Conservation (phyloP, 2,888 invertebrate genomes). For the Lasioglossum figueresi region DNA sequence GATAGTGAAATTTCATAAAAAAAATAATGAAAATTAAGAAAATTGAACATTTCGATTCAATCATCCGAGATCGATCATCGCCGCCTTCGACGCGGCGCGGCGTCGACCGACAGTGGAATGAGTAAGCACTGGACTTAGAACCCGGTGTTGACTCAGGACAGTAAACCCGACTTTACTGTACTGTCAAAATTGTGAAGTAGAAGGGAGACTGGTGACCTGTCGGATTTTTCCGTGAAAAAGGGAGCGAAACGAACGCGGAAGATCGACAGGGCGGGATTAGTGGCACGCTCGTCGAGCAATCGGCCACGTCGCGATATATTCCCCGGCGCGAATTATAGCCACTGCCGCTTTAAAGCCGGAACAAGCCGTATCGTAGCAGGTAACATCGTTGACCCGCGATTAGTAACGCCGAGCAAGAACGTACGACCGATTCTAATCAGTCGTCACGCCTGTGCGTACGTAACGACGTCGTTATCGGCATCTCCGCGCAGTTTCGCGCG, state of each 20-base stretch:
- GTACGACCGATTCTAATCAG: constrained; percentile 74
- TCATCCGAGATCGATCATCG: too few species aligned
- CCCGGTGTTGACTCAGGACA: too few species aligned
- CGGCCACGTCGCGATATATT: constrained; percentile 49
- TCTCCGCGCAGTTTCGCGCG: constrained; percentile 59
- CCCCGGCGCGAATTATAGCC: constrained; percentile 54
- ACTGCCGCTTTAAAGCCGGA: constrained; percentile 48
- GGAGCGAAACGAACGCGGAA: not conserved
- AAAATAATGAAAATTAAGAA: too few species aligned
- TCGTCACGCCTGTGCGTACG: constrained; percentile 72
- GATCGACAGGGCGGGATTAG: constrained; percentile 57
- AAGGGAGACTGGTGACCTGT: not conserved
- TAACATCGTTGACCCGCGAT: constrained; percentile 76
- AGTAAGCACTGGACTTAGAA: too few species aligned
- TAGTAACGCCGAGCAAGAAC: constrained; percentile 70
- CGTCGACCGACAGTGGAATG: too few species aligned
- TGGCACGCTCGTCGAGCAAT: constrained; percentile 46
- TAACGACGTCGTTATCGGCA: constrained; percentile 73
- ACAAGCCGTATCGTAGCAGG: constrained; percentile 66
- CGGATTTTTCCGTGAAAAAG: not conserved
- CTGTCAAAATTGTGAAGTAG: not conserved
- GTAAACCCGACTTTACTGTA: too few species aligned
- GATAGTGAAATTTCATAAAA: too few species aligned
- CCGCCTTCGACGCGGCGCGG: too few species aligned
- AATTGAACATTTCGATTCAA: too few species aligned